A percentile compares a stretch with the other conserved stretches of the same genome.
phyloP scores from a whole-genome alignment of 2,888 invertebrate species.

The Cheilosia grossa region DNA sequence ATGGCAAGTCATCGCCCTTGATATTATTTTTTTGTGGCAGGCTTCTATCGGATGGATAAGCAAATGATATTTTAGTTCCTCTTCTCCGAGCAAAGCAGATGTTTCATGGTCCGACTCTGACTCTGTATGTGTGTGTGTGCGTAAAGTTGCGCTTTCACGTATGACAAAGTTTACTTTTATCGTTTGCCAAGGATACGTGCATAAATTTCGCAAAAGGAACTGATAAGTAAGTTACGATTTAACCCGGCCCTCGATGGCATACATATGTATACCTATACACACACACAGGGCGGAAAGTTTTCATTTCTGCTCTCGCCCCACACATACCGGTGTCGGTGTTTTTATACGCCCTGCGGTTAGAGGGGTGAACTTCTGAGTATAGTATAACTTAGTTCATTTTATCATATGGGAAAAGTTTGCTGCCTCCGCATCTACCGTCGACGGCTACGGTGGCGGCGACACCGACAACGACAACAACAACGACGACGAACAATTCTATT shows the following conservation, averaged over 20 bases:
- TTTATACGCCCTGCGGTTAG: slow-evolving; percentile 62
- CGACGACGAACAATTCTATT: slow-evolving; percentile 63
- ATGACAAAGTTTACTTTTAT: slow-evolving; percentile 75
- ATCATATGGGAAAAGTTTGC: slow-evolving; percentile 73
- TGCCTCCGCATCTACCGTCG: slow-evolving; percentile 38
- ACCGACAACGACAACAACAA: slow-evolving; percentile 20
- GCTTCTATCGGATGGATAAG: slow-evolving; percentile 69
- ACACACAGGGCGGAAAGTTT: slow-evolving; percentile 48
- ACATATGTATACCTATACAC: slow-evolving; percentile 12
- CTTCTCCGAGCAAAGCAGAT: slow-evolving; percentile 57
- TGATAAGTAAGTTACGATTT: slow-evolving; percentile 75
- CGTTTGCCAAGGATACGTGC: slow-evolving; percentile 74
- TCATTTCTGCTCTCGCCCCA: slow-evolving; percentile 8
- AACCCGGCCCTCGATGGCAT: slow-evolving; percentile 46
- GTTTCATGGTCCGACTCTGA: slow-evolving; percentile 13
- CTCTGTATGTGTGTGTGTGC: no score
- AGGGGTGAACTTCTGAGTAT: slow-evolving; percentile 13
- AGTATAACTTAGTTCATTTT: slow-evolving; percentile 74
- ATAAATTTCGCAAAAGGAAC: slow-evolving; percentile 75
- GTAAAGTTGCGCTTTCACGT: slow-evolving; percentile 72
- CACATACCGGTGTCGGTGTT: slow-evolving; percentile 25
- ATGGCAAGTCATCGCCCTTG: slow-evolving; percentile 57
- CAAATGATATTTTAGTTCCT: slow-evolving; percentile 70
- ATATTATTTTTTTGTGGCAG: slow-evolving; percentile 42
- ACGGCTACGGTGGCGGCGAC: slow-evolving; percentile 16